Conservation (phyloP, 1,140 invertebrate genomes). For the Heliconius hermathena region DNA sequence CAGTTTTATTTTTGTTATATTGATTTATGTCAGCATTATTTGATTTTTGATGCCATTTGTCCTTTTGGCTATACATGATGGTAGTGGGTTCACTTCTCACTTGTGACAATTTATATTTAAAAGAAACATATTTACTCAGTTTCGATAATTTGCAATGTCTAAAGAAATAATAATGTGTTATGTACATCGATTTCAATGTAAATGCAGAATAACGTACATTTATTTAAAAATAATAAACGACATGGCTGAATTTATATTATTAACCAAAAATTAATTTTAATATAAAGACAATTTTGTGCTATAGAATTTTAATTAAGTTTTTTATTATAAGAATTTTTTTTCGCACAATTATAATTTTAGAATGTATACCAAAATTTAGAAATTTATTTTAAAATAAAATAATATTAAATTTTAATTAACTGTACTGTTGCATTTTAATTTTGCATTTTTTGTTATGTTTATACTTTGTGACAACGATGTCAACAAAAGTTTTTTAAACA, state of each 20-base stretch:
- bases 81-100: too few relatives aligned
- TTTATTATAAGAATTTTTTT: neutral
- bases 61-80: too few relatives aligned
- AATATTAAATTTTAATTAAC: neutral
- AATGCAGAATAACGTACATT: neutral
- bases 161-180: too few relatives aligned
- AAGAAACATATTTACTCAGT: too few relatives aligned
- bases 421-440: neutral
- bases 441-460: conserved; percentile 1
- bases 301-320: neutral
- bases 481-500: neutral
- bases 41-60: too few relatives aligned
- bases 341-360: neutral
- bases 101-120: too few relatives aligned
- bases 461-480: neutral
- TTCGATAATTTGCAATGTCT: too few relatives aligned
- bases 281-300: neutral
- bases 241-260: neutral
- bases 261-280: conserved; percentile 1
- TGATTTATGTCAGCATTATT: neutral
- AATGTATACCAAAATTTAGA: neutral
- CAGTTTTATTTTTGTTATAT: neutral
- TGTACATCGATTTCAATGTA: too few relatives aligned
- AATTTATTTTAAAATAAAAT: neutral
- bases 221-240: neutral